A percentile compares a stretch with the other conserved stretches of the same genome.
These are phyloP conservation scores for Rutpela maculata DNA, from an alignment of 2,888 invertebrate genomes.

Conservation along the genomic window DNA sequence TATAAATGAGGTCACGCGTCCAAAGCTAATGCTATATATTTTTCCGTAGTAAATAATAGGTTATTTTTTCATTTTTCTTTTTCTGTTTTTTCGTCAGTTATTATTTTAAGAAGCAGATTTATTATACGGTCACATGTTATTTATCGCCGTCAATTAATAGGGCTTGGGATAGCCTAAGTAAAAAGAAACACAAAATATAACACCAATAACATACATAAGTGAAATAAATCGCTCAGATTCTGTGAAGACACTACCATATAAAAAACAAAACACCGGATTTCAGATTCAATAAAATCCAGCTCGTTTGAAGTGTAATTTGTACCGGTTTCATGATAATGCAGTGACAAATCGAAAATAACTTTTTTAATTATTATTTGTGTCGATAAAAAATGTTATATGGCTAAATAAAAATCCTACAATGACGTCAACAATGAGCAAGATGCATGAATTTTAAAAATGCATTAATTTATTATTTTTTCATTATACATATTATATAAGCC, in stretches of 20 bases:
- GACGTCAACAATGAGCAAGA: neutral
- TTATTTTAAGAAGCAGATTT: neutral
- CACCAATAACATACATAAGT: conserved; percentile 6
- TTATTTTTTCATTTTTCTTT: neutral
- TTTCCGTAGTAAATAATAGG: no score
- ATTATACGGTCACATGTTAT: conserved; percentile 12
- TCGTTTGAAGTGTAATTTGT: neutral
- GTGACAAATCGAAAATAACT: neutral
- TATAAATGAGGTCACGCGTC: no score
- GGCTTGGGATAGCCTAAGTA: neutral
- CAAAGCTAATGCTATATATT: no score
- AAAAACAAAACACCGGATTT: neutral
- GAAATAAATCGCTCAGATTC: neutral
- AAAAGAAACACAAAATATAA: conserved; percentile 4
- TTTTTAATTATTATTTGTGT: neutral
- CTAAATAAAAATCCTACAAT: neutral
- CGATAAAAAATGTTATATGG: neutral
- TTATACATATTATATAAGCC: no score
- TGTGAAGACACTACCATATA: neutral
- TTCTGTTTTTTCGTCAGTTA: neutral
- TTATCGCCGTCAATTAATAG: conserved; percentile 12
- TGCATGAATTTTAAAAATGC: no score
- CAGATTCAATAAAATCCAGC: neutral
- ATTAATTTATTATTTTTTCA: no score
- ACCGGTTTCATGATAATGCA: neutral